Conservation (phyloP, 2,113 vertebrate genomes). For the Chascanopsetta lugubris region DNA sequence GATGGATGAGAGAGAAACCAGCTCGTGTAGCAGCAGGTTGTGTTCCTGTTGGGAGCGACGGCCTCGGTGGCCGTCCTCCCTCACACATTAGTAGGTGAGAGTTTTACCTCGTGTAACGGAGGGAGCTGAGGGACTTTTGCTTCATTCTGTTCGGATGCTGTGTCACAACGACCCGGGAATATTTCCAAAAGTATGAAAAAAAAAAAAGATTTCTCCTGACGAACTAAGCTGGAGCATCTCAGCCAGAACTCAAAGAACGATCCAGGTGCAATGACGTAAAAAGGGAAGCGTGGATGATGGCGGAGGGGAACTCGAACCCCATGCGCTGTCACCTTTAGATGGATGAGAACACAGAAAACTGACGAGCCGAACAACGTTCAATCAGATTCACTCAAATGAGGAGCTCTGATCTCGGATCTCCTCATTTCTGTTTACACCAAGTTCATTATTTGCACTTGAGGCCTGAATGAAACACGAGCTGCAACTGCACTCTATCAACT, state of each 20-base stretch:
- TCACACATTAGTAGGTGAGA: conserved; percentile 9
- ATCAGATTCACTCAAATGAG: not conserved
- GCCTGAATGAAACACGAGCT: conserved; percentile 17
- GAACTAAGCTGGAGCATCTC: conserved; percentile 28
- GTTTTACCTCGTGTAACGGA: conserved; percentile 4
- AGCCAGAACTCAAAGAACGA: not conserved
- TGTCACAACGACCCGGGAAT: not conserved
- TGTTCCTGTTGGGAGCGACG: no score
- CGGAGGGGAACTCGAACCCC: no score
- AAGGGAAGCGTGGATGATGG: not conserved
- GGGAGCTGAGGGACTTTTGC: conserved; percentile 12
- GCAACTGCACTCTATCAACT: conserved; percentile 38
- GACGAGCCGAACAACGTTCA: not conserved
- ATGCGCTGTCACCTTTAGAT: no score
- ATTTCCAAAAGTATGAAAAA: conserved; percentile 22
- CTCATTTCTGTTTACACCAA: not conserved
- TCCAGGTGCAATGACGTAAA: not conserved
- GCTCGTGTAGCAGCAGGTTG: no score
- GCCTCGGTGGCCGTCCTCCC: no score
- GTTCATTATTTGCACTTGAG: conserved; percentile 4
- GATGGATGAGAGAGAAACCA: no score
- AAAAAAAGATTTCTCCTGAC: conserved; percentile 19
- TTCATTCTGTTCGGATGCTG: conserved; percentile 17
- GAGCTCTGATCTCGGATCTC: not conserved
- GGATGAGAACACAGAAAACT: not conserved